phyloP scores from a whole-genome alignment of 2,797 vertebrate genomes.

The Momotus momota region DNA sequence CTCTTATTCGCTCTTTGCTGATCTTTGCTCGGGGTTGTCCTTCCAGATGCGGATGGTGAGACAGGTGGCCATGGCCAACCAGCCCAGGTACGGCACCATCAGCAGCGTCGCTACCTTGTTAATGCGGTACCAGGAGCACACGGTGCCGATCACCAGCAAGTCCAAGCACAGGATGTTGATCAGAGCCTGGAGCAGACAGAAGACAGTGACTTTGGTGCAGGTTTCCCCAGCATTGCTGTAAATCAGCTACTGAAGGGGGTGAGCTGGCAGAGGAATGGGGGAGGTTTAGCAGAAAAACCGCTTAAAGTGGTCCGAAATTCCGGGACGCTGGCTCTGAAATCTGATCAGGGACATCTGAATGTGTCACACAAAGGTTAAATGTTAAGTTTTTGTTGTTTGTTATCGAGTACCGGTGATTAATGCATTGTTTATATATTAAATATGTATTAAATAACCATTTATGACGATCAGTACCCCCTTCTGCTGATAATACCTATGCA shows the following conservation, averaged over 20 bases:
- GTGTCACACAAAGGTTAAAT: not conserved
- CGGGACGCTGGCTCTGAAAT: not conserved
- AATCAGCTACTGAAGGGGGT: accelerated
- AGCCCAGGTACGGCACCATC: slow-evolving; percentile 88
- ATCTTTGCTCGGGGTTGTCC: slow-evolving; percentile 80
- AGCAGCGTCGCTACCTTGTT: slow-evolving; percentile 85
- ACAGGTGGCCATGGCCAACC: slow-evolving; percentile 86
- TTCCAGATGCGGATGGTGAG: slow-evolving; percentile 90
- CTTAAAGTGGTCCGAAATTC: not conserved
- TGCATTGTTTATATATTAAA: not conserved
- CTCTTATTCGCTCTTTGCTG: slow-evolving; percentile 13
- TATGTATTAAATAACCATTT: no score
- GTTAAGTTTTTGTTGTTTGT: not conserved
- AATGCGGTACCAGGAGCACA: slow-evolving; percentile 87
- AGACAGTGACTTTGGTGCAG: accelerated
- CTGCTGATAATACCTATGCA: not conserved
- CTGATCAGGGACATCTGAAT: accelerated
- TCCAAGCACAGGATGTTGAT: slow-evolving; percentile 63
- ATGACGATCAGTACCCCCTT: accelerated
- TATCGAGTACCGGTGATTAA: accelerated
- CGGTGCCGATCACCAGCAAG: slow-evolving; percentile 81
- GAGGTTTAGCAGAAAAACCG: not conserved
- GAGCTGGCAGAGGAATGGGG: not conserved
- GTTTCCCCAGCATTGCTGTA: accelerated
- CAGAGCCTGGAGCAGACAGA: slow-evolving; percentile 55